Base-by-base conservation (phyloP, 2,888 invertebrate species). In the Pimpla rufipes region DNA sequence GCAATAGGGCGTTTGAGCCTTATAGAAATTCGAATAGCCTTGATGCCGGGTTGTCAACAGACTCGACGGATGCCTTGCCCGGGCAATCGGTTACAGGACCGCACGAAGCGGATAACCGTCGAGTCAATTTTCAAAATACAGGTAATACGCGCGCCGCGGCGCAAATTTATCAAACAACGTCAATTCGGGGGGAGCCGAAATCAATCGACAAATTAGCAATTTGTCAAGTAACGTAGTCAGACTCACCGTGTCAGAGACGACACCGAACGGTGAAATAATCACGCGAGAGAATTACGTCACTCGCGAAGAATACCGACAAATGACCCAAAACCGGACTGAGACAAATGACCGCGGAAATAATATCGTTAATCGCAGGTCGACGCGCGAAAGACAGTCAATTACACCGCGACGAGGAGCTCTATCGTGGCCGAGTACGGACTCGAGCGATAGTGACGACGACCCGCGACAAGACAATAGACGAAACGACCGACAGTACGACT, bases 371-470 rank as follows among this genome's bases (percentile, higher is more conserved):
- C 50, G 18, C 6, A 35, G 16, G 35, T n/a, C 47, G 1, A 52
- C 50, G 11, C 50, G 52, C 42, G 64, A 70, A 21, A 16, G 40
- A 45, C 45, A 21, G 29, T 42, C 71, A 4, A 21, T 45, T 29
- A 16, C 57, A 35, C 13, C 66, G n/a, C 50, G 73, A 13, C 64
- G 66, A 16, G 73, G 73, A 1, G 66, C 64, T 4, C 23, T 79
- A 8, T 66, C 79, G 13, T 42, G 79, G 73, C 66, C 35, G 6
- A 71, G 52, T 13, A 55, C 62, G 10, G 71, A 64, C 8, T 64
- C 50, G 8, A 73, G 66, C 29, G 64, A 73, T 13, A 79, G 52
- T 42, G 73, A 79, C 11, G 50, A 7, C 7, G 35, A 68, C n/a
- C 18, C 29, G 11, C 68, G 35, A 47, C 35, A n/a, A 16, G 2